Evolutionary conservation across 2,888 invertebrate species (phyloP).

Genomic region (Yponomeuta malinellus): DNA sequence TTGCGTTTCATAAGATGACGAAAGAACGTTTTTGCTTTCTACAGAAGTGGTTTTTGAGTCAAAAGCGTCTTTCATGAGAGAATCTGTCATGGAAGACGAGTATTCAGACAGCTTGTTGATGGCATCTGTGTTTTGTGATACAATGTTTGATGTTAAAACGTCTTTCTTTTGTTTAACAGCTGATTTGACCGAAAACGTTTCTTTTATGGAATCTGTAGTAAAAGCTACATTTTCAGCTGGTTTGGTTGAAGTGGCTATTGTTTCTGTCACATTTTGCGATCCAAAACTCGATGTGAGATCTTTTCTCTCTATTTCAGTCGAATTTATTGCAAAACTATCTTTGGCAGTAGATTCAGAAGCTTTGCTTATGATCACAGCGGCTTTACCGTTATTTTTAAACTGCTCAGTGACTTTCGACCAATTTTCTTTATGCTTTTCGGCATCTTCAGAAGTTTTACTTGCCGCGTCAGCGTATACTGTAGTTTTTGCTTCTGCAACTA

Average conservation of each 20-base stretch:
- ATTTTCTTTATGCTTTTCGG: conserved; percentile 23
- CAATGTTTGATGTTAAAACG: neutral
- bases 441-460: conserved; percentile 11
- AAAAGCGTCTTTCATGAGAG: neutral
- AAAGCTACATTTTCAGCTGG: neutral
- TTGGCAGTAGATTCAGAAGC: neutral
- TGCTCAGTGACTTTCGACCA: conserved; percentile 27
- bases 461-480: conserved; percentile 18
- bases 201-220: neutral
- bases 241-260: neutral
- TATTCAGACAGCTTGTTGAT: neutral
- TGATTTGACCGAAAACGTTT: neutral
- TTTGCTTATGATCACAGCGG: neutral
- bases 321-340: neutral
- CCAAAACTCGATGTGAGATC: neutral
- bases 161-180: neutral
- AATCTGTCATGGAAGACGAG: neutral
- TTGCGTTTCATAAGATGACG: no score
- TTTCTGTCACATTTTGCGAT: neutral
- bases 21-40: no score
- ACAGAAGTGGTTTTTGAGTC: neutral
- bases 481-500: conserved; percentile 24
- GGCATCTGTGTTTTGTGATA: neutral
- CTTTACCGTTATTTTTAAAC: conserved; percentile 18
- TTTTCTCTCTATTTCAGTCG: neutral